Base-by-base conservation (phyloP, 2,797 vertebrate species). In the Pseudopleuronectes americanus region DNA sequence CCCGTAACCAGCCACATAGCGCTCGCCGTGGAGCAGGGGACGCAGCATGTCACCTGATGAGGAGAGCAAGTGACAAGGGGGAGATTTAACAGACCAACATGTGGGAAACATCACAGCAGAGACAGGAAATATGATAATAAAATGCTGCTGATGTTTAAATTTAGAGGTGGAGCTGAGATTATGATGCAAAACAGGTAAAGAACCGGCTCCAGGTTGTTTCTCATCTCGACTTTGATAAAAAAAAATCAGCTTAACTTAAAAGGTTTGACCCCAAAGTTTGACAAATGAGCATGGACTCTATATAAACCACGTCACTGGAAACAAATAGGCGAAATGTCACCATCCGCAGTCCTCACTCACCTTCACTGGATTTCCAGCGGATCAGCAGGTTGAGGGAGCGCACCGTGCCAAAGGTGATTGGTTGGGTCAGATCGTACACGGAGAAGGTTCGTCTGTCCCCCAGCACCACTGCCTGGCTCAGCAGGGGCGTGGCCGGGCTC, bases 1-100 rank as follows among this genome's bases (percentile, higher is more conserved):
- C 54, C 98, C 97, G 0, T 97, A 99, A 12, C 98, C 98, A 0
- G 96, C 96, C 84, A 99, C 96, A 0, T 98, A 98, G 8, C 98
- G 95, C 81, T 99, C 97, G 0, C 95, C 95, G 0, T 99, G 95
- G 21, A 99, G 95, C 1, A 97, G 72, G 0, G 97, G 97, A 1
- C 87, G 92, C 33, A 95, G 92, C 84, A 95, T 94, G 8, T 91
- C 95, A 84, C 92, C 64, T 77, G 26, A 45, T 22, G 1, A 0
- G 16, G 10, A 8, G 57, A 49, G n/a, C 4, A 3, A 1, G 13
- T 58, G 28, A 67, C 26, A 26, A n/a, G 21, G 10, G 23, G 14
- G n/a, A 28, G 28, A 23, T 23, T 62, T 53, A 64, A 55, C 22
- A 4, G 12, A 26, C 0, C 1, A 43, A 19, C 4, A 55, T 5